Evolutionary conservation across 2,888 invertebrate genomes (phyloP).

Genomic region (Ligdia adustata): DNA sequence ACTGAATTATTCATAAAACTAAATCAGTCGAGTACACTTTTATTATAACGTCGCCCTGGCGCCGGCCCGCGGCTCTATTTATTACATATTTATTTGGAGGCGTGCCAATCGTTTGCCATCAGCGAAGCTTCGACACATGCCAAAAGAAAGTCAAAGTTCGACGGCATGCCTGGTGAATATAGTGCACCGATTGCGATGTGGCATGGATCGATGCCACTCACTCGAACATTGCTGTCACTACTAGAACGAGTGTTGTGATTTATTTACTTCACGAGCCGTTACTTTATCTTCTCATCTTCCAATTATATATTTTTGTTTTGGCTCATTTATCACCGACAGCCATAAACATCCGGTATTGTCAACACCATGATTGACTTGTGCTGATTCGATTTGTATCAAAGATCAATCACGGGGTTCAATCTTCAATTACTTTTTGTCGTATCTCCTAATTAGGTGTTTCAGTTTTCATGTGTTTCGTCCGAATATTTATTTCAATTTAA

Average conservation of each 20-base stretch:
- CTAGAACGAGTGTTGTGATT: constrained; percentile 15
- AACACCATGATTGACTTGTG: constrained; percentile 12
- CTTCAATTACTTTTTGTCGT: neutral
- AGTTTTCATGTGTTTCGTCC: no score
- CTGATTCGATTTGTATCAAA: neutral
- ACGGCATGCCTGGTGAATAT: constrained; percentile 52
- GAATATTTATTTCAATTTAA: no score
- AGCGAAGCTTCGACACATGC: constrained; percentile 61
- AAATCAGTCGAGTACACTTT: constrained; percentile 62
- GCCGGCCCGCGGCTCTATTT: constrained; percentile 72
- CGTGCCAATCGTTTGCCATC: constrained; percentile 65
- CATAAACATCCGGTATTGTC: constrained; percentile 23
- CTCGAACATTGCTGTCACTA: constrained; percentile 21
- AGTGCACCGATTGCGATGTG: constrained; percentile 24
- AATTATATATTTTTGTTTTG: constrained; percentile 24
- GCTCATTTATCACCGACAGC: constrained; percentile 12
- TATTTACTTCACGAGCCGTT: constrained; percentile 21
- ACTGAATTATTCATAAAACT: constrained; percentile 45
- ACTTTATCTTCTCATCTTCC: constrained; percentile 15
- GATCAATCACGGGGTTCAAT: neutral
- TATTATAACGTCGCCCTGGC: constrained; percentile 66
- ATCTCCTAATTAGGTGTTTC: no score
- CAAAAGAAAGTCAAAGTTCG: constrained; percentile 79
- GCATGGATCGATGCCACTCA: constrained; percentile 32
- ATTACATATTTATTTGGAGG: constrained; percentile 70